A percentile compares a stretch with the other conserved stretches of the same genome.
Conservation (phyloP, 2,797 vertebrate species). For the Pangasius macronema region DNA sequence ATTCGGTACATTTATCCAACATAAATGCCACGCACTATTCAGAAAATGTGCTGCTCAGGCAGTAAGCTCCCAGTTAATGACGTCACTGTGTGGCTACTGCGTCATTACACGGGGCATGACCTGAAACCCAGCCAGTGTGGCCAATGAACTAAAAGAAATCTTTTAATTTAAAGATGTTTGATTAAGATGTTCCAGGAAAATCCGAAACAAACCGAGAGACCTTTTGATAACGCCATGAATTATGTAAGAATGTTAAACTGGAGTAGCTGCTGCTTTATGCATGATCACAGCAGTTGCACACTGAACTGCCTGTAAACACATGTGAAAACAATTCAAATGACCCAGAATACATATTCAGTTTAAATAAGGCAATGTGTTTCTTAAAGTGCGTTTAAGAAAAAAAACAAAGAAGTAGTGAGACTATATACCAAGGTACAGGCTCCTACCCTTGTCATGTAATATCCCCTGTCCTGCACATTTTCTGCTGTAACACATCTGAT, state of each 20-base stretch:
- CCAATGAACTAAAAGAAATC: not conserved
- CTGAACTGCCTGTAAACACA: not conserved
- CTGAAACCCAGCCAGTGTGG: not conserved
- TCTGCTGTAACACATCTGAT: not conserved
- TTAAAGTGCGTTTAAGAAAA: not conserved
- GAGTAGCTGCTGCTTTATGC: not conserved
- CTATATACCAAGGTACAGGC: not conserved
- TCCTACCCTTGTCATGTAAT: not conserved
- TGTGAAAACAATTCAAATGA: not conserved
- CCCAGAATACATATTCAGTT: not conserved
- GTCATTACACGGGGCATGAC: not conserved
- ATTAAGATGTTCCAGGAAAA: conserved; percentile 17
- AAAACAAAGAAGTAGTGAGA: not conserved
- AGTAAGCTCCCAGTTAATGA: not conserved
- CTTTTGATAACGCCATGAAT: not conserved
- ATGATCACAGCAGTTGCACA: not conserved
- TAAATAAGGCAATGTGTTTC: not conserved
- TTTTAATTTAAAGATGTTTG: not conserved
- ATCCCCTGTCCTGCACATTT: not conserved
- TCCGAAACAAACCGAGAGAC: not conserved
- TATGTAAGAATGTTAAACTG: not conserved
- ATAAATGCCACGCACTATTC: not conserved
- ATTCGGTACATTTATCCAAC: not conserved
- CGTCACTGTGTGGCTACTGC: not conserved
- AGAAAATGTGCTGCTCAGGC: not conserved